A percentile compares a stretch with the other conserved stretches of the same genome.
phyloP scores from a whole-genome alignment of 2,888 invertebrate genomes.

The Glaucopsyche alexis region DNA sequence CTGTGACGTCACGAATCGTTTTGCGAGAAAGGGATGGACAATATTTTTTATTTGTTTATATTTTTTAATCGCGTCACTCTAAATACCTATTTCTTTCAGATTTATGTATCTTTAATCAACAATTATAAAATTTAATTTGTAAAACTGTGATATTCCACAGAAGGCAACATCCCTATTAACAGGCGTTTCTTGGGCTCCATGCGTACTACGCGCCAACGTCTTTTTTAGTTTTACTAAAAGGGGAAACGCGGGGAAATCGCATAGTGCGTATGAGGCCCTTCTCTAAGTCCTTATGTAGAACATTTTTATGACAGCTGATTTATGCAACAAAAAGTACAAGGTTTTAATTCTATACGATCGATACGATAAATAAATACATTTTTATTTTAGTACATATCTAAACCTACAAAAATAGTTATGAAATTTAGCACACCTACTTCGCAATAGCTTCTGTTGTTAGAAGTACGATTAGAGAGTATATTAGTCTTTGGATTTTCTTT shows the following conservation, averaged over 20 bases:
- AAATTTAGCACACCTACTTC: slow-evolving; percentile 9
- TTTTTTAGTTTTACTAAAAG: not conserved
- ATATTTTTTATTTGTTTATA: too few species aligned
- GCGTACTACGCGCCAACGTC: not conserved
- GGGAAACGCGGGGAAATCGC: not conserved
- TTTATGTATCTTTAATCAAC: too few species aligned
- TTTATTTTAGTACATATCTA: slow-evolving; percentile 2
- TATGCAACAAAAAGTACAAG: not conserved
- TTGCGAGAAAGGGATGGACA: too few species aligned
- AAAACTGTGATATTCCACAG: too few species aligned
- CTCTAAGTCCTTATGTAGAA: not conserved
- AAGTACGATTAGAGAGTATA: slow-evolving; percentile 24
- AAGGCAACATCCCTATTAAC: too few species aligned
- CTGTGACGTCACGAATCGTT: too few species aligned
- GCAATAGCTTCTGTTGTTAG: not conserved
- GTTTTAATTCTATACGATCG: not conserved
- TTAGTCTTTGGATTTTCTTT: slow-evolving; percentile 24
- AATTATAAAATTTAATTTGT: too few species aligned
- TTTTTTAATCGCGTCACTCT: too few species aligned
- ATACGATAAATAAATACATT: slow-evolving; percentile 23
- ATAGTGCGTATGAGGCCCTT: not conserved
- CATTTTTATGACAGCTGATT: not conserved
- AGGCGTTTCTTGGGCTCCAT: not conserved
- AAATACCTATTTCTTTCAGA: too few species aligned
- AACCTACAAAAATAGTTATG: slow-evolving; percentile 14